Evolutionary conservation across 2,113 vertebrate species (phyloP).

Genomic region (Chiloscyllium plagiosum): DNA sequence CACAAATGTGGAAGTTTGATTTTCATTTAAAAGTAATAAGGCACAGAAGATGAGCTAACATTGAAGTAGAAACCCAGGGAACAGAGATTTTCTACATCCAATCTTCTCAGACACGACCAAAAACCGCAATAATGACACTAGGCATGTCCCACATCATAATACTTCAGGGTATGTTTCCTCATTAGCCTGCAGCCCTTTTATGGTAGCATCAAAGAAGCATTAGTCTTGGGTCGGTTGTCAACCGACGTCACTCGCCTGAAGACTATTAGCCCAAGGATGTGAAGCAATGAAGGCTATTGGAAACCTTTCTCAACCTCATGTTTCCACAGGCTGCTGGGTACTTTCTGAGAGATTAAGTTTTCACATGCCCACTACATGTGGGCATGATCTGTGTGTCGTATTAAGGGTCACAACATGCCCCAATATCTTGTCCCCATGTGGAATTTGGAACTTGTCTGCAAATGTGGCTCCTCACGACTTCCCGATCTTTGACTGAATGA

Average conservation of each 20-base stretch:
- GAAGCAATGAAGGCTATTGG: not conserved
- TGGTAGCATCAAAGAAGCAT: not conserved
- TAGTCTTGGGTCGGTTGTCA: not conserved
- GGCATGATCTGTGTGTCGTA: not conserved
- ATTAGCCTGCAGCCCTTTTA: no score
- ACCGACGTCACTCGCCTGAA: not conserved
- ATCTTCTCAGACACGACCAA: not conserved
- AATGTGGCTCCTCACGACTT: not conserved
- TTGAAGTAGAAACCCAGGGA: not conserved
- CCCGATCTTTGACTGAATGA: not conserved
- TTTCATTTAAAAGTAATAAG: not conserved
- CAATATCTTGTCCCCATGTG: no score
- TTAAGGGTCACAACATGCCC: not conserved
- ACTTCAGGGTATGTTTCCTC: not conserved
- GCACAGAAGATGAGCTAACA: not conserved
- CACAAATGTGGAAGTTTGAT: not conserved
- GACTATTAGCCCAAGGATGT: not conserved
- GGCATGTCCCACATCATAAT: not conserved
- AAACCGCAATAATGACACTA: not conserved
- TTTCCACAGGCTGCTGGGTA: not conserved
- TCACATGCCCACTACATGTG: not conserved
- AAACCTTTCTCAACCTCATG: not conserved
- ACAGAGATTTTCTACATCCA: not conserved
- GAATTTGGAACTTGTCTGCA: not conserved
- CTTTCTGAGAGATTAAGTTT: not conserved